These are phyloP conservation scores for Argyrosomus regius DNA, from an alignment of 2,797 vertebrate species.

Conservation along the genomic window DNA sequence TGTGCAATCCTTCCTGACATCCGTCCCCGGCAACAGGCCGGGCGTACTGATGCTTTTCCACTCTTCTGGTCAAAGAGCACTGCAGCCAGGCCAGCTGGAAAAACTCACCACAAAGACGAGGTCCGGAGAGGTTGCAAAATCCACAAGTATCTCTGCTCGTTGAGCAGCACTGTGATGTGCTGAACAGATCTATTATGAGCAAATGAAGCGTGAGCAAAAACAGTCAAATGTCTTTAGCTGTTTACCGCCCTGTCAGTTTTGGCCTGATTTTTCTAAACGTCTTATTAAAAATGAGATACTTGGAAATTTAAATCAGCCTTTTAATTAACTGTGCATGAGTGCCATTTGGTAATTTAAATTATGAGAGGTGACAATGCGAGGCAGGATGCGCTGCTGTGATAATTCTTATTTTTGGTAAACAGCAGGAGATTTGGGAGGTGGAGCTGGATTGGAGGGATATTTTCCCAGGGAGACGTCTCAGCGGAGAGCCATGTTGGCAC, in stretches of 20 bases:
- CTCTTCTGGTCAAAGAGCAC: slow-evolving; percentile 18
- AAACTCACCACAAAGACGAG: slow-evolving; percentile 51
- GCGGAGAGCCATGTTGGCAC: slow-evolving; percentile 64
- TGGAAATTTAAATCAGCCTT: slow-evolving; percentile 68
- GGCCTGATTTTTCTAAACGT: slow-evolving; percentile 58
- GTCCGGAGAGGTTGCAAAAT: slow-evolving; percentile 15
- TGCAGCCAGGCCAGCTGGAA: slow-evolving; percentile 51
- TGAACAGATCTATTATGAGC: slow-evolving; percentile 52
- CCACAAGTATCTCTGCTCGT: slow-evolving; percentile 35
- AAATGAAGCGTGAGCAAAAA: slow-evolving; percentile 56
- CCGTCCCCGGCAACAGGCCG: slow-evolving; percentile 50
- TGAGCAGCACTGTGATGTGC: slow-evolving; percentile 31
- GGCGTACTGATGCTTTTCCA: slow-evolving; percentile 44
- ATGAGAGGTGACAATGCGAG: slow-evolving; percentile 62
- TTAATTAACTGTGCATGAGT: slow-evolving; percentile 76
- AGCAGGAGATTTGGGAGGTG: slow-evolving; percentile 68
- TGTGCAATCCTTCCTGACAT: slow-evolving; percentile 60
- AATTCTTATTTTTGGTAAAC: slow-evolving; percentile 71
- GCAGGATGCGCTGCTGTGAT: slow-evolving; percentile 65
- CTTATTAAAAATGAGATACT: slow-evolving; percentile 59
- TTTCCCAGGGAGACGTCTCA: slow-evolving; percentile 64
- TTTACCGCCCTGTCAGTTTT: slow-evolving; percentile 45
- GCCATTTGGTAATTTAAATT: slow-evolving; percentile 73
- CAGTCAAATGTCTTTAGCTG: slow-evolving; percentile 41
- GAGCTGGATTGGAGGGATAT: slow-evolving; percentile 47